phyloP scores from a whole-genome alignment of 2,797 vertebrate species.

The Orientallactaga sibirica region DNA sequence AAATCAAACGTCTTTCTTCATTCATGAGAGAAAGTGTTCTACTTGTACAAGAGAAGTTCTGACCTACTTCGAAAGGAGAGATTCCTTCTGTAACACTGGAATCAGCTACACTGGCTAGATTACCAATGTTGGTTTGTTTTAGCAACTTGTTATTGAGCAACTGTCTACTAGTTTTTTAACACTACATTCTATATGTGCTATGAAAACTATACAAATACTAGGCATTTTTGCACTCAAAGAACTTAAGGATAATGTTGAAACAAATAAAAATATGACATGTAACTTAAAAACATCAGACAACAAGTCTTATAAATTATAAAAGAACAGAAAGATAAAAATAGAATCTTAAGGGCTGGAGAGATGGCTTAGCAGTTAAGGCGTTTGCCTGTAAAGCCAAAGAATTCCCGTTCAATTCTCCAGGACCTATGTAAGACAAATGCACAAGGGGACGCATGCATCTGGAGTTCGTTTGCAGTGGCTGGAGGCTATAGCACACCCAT shows the following conservation, averaged over 20 bases:
- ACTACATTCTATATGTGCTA: not conserved
- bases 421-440: too few species aligned
- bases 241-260: not conserved
- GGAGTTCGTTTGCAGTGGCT: too few species aligned
- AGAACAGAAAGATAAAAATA: slow-evolving; percentile 6
- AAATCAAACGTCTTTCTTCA: slow-evolving; percentile 29
- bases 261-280: not conserved
- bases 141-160: not conserved
- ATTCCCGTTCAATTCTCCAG: too few species aligned
- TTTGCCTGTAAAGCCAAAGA: too few species aligned
- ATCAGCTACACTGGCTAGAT: not conserved
- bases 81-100: not conserved
- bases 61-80: not conserved
- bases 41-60: slow-evolving; percentile 14
- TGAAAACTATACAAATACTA: slow-evolving; percentile 23
- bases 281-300: not conserved
- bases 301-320: not conserved
- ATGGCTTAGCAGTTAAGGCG: too few species aligned
- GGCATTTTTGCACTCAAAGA: not conserved
- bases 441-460: too few species aligned
- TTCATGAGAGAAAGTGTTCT: not conserved
- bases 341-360: not conserved
- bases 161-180: not conserved
- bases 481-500: too few species aligned
- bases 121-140: not conserved